phyloP scores from a whole-genome alignment of 2,113 vertebrate genomes.

The Serilophus lunatus region DNA sequence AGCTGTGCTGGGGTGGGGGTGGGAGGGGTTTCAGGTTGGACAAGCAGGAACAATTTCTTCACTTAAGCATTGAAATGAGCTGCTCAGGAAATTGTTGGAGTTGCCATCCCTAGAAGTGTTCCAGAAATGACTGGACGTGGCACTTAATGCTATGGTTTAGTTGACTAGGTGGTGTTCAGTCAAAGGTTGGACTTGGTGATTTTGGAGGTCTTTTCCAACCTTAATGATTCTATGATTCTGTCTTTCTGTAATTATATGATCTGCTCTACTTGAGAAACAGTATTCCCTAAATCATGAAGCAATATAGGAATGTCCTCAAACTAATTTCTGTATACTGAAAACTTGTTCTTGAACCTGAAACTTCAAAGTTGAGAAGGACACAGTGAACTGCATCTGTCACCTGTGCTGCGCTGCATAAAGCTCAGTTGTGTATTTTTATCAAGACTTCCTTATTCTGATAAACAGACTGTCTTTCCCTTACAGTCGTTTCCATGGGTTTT shows the following conservation, averaged over 20 bases:
- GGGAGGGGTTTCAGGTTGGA: background rate
- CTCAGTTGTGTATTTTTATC: background rate
- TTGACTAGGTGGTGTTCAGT: background rate
- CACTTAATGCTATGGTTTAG: background rate
- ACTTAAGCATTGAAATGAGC: background rate
- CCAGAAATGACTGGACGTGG: background rate
- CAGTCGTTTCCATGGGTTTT: background rate
- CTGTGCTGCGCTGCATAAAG: background rate
- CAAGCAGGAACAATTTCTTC: background rate
- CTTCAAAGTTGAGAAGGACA: background rate
- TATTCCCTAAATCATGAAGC: background rate
- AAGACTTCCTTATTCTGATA: background rate
- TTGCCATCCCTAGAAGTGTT: background rate
- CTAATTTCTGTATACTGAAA: background rate
- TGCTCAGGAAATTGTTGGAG: background rate
- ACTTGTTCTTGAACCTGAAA: background rate
- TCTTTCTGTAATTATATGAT: background rate
- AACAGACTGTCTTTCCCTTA: background rate
- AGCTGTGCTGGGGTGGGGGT: background rate
- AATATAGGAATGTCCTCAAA: background rate
- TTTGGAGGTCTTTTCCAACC: background rate
- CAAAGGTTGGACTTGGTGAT: background rate
- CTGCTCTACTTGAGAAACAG: background rate
- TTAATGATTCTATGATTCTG: background rate
- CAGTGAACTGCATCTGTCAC: background rate